Base-by-base conservation (phyloP, 37 sponge, comb jelly and placozoan species). In the Petrosia ficiformis region DNA sequence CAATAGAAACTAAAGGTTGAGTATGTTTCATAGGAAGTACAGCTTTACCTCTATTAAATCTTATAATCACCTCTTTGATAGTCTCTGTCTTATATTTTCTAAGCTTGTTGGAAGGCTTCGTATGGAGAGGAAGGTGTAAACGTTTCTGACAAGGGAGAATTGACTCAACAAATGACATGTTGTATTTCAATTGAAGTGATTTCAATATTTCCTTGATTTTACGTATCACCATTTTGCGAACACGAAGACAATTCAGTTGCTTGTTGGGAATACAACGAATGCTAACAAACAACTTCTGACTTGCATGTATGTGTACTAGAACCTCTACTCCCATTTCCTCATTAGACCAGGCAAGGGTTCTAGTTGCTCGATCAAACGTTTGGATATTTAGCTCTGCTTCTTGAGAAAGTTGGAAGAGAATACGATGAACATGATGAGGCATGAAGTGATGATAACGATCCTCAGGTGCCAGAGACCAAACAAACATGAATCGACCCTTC, bases 391-490 rank as follows among this genome's bases (percentile, higher is more conserved):
- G 26, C 10, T 28, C 59, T 5, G 38, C 59, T 2, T 36, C 1
- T 39, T 39, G 30, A 3, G 63, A 3, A 14, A n/a, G 14, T 40
- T 2, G 72, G 25, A 71, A 72, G 41, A 60, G 42, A 60, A 80
- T 59, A 0, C 28, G 25, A 41, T 40, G 64, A 38, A 57, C 19
- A 24, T 71, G 37, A 34, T 60, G 42, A 16, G 72, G 80, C 44
- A 41, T 31, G 64, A 80, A 60, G 57, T 59, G 59, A 30, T 57
- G 60, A 22, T 26, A 61, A n/a, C 5, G 28, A 4, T 6, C 1
- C 1, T 70, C 71, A 26, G 80, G 72, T 1, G 34, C 19, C 8
- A 80, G 44, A 57, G 42, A 63, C 72, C 80, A 70, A 1, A 60
- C 80, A 70, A 71, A 70, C 28, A n/a, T 61, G 16, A 74, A 32